Base-by-base conservation (phyloP, 2,113 vertebrate genomes). In the Oreochromis spilurus region DNA sequence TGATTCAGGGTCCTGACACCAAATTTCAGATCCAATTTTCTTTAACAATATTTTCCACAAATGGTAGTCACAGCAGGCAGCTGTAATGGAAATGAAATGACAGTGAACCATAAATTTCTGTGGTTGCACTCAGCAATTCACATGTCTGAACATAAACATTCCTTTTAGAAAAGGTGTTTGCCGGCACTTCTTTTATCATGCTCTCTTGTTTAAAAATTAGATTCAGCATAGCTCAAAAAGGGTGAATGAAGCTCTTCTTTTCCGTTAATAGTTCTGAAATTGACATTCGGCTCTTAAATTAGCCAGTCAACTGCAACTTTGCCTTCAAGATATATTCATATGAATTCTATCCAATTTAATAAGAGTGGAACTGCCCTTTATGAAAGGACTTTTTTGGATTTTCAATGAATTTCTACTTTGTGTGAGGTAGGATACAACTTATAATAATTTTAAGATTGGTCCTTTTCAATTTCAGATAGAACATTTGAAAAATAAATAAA, bases 11-110 rank as follows among this genome's bases (percentile, higher is more conserved):
- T 70, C 55, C 83, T 79, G 67, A 88, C 83, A 78, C 83, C 31
- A 79, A 72, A 85, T 86, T 85, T 50, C 38, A 36, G 87, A 83
- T 90, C 85, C 83, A 83, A 43, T 89, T 88, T 86, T 65, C 81
- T 77, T 79, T 13, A 77, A 79, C 57, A 77, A 87, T 67, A 81
- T 84, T 89, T 90, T 83, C 54, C 67, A 81, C 57, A 86, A 87
- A 86, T 3, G 7, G 17, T 17, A 29, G 54, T 78, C 75, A 72
- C 70, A 83, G 72, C 84, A 50, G 82, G 52, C n/a, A 26, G 70
- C 82, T 40, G 53, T 81, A 85, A 90, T 86, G 21, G 48, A 86
- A 86, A 83, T 67, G 17, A 84, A 93, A 90, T 84, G 43, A 83
- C 26, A 82, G 55, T n/a, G 52, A 83, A 77, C 52, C 60, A 81